phyloP scores from a whole-genome alignment of 2,113 vertebrate species.

The mouse (Mus musculus) region GRCm39 chr10:77552501-77553000 shows the following conservation, averaged over 20 bases:
- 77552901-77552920: not conserved
- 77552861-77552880: too few species aligned
- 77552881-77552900: not conserved
- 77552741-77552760: not conserved
- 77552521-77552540: not conserved
- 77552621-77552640: not conserved
- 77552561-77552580: not conserved
- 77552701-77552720: not conserved
- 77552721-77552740: not conserved
- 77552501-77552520: not conserved
- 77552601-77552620: not conserved
- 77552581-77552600: not conserved
- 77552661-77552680: too few species aligned
- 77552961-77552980: too few species aligned
- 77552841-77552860: not conserved
- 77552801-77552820: not conserved
- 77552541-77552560: too few species aligned
- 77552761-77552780: not conserved
- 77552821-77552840: not conserved
- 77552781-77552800: not conserved
- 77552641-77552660: not conserved
- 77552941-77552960: not conserved
- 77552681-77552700: not conserved
- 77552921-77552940: not conserved
- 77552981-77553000: not conserved